Evolutionary conservation across 2,113 vertebrate species (phyloP).

Genomic region (Morone chrysops): DNA sequence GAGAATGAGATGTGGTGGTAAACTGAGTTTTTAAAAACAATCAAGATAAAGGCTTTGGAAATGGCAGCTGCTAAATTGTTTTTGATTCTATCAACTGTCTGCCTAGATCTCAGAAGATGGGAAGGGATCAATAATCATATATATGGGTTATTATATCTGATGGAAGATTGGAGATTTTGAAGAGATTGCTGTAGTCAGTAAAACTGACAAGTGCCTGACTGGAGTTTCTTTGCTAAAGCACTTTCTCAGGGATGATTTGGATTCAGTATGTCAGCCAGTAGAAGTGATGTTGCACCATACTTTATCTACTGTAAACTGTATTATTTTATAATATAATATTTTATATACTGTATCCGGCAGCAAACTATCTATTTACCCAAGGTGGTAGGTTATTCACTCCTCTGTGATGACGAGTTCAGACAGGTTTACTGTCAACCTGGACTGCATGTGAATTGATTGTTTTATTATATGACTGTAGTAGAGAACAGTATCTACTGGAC

Average conservation of each 20-base stretch:
- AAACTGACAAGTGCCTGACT: conserved; percentile 23
- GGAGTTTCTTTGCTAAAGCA: conserved; percentile 8
- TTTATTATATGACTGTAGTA: not conserved
- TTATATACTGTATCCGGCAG: too few species aligned
- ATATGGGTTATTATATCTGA: conserved; percentile 47
- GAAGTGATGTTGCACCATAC: not conserved
- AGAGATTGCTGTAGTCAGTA: conserved; percentile 32
- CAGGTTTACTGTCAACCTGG: not conserved
- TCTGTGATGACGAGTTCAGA: not conserved
- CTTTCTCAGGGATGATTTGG: not conserved
- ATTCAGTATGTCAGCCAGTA: not conserved
- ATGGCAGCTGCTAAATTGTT: conserved; percentile 33
- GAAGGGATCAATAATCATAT: conserved; percentile 62
- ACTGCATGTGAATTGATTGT: not conserved
- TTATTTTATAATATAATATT: too few species aligned
- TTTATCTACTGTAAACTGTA: not conserved
- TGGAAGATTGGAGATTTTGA: conserved; percentile 24
- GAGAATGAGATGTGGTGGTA: conserved; percentile 1
- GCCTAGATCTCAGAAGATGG: conserved; percentile 26
- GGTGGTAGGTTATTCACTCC: not conserved
- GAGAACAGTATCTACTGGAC: not conserved
- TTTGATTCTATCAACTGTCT: conserved; percentile 44
- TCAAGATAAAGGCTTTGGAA: conserved; percentile 35
- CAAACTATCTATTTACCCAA: too few species aligned
- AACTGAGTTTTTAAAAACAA: conserved; percentile 41